Base-by-base conservation (phyloP, 1,140 invertebrate genomes). In the Drosophila pseudoananassae region DNA sequence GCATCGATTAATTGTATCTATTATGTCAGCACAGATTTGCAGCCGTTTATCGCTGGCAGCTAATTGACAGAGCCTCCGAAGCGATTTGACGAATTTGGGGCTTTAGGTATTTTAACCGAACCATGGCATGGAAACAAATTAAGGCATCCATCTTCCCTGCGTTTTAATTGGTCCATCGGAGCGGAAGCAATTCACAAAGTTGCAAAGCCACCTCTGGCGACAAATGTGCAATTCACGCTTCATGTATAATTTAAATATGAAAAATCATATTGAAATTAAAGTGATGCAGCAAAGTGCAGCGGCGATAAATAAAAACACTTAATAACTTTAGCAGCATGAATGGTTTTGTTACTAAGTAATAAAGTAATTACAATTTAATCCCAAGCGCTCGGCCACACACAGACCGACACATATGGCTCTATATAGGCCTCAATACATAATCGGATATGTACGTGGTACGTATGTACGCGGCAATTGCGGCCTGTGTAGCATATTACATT, bases 321-420 rank as follows among this genome's bases (percentile, higher is more conserved):
- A 85, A 84, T 84, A 84, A 73, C 80, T 84, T 84, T 64, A 80
- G 76, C 80, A 64, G 80, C 80, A 72, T 84, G 80, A 83, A 84
- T 79, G 80, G 72, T 83, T 83, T 83, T 84, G 80, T 83, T 83
- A 84, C 84, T 84, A 84, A 84, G 80, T 83, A 83, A 83, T 83
- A 83, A 84, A 83, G 80, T 83, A 83, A 83, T 83, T 83, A 83
- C 76, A 83, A 76, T 76, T 84, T 83, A 83, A 83, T 83, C 81
- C 72, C 76, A 29, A 72, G 61, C 78, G 58, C 56, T 60, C 57
- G 40, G 68, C 57, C 40, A 33, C 59, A 66, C 53, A 54, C 27
- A 61, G 43, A 50, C 55, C 40, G 14, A 46, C 36, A 65, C 43
- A 23, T 9, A 23, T 9, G 8, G 43, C 17, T 20, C 43, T 46